These are phyloP conservation scores for Copsychus sechellarum DNA, from an alignment of 2,113 vertebrate genomes.

Conservation along the genomic window DNA sequence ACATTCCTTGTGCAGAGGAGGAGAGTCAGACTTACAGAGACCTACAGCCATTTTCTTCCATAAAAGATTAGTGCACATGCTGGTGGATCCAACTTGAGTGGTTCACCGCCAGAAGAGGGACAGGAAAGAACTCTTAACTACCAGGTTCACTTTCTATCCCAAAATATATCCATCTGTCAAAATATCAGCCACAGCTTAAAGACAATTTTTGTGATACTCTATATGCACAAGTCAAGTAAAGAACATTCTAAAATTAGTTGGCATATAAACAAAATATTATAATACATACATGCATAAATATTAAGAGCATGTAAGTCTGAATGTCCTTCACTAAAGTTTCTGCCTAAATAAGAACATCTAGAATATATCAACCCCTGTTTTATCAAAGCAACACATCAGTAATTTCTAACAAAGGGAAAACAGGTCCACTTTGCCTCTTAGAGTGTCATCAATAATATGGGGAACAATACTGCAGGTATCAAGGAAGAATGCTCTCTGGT, in stretches of 20 bases:
- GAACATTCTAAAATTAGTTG: neutral
- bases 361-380: neutral
- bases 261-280: neutral
- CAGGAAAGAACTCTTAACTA: neutral
- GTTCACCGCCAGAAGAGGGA: neutral
- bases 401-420: neutral
- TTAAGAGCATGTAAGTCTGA: neutral
- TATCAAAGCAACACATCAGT: neutral
- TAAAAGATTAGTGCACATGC: neutral
- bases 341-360: neutral
- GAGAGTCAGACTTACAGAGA: neutral
- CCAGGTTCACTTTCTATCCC: neutral
- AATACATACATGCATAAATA: neutral
- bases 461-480: neutral
- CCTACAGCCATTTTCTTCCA: neutral
- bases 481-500: neutral
- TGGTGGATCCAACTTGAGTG: neutral
- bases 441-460: accelerated
- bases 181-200: neutral
- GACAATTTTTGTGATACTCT: neutral
- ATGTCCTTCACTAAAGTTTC: neutral
- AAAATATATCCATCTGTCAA: neutral
- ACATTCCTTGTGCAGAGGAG: neutral
- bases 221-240: neutral
- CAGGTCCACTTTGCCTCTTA: neutral